Conservation (phyloP, 2,113 vertebrate genomes). For the Opisthocomus hoazin region DNA sequence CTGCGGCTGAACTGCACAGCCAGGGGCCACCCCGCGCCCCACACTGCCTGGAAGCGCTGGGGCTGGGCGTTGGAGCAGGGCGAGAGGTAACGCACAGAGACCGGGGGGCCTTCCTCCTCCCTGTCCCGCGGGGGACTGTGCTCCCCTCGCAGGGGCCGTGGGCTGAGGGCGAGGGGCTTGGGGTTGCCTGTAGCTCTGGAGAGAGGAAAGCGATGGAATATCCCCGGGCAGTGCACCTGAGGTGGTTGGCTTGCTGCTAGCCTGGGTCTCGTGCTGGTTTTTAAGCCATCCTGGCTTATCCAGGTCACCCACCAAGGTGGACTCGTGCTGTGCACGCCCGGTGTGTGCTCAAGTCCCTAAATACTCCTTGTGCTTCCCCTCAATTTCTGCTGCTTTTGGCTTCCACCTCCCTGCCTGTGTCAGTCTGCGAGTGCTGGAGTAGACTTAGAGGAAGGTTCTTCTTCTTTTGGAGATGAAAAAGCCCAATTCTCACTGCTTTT, state of each 20-base stretch:
- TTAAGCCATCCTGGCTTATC: background rate
- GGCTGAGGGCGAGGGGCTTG: background rate
- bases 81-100: conserved; percentile 30
- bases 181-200: background rate
- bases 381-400: background rate
- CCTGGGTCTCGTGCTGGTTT: background rate
- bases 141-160: fast-evolving
- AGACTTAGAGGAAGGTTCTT: background rate
- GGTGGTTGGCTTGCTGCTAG: background rate
- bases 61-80: conserved; percentile 67
- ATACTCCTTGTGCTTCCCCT: background rate
- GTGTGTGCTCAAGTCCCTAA: background rate
- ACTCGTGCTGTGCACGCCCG: background rate
- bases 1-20: conserved; percentile 80
- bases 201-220: background rate
- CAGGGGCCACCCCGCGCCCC: conserved; percentile 78
- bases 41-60: conserved; percentile 78
- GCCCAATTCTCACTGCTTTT: background rate
- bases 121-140: fast-evolving
- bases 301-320: background rate
- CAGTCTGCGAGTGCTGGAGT: background rate
- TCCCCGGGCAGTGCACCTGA: fast-evolving
- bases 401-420: background rate
- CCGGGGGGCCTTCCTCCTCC: background rate
- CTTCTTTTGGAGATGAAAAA: background rate